Base-by-base conservation (phyloP, 2,113 vertebrate genomes). In the Pogona vitticeps region DNA sequence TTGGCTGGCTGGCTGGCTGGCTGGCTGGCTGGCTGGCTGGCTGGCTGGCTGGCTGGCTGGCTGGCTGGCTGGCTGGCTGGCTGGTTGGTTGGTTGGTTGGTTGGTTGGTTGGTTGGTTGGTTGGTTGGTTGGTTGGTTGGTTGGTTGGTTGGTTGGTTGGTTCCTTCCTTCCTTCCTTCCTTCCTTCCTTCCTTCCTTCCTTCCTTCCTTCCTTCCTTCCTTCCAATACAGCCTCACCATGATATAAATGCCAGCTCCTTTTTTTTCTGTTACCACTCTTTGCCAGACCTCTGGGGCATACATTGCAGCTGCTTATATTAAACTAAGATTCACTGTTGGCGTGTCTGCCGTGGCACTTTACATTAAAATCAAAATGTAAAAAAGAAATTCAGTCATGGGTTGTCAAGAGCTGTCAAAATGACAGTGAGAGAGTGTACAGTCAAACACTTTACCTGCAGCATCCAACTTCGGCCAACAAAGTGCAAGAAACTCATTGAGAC, bases 311-410 rank as follows among this genome's bases (percentile, higher is more conserved):
- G 2, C 75, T 82, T 89, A 85, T 46, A 88, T 18, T 82, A 75
- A 88, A 70, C 71, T 33, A 46, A 86, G 42, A 26, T 46, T 9
- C 67, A 65, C 17, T 6, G 63, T 36, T 31, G 78, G 70, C 36
- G 21, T 36, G 86, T 26, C 58, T 91, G 61, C 71, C 63, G 56
- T 89, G 80, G 75, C 72, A 58, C 68, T 83, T 67, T 42, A 75
- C 56, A 36, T 86, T 71, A 78, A 2, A 90, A 68, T 86, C 86
- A 88, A 87, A 89, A 89, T 71, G 88, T 76, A 76, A 89, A 90
- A n/a, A 91, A 89, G 61, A 86, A 88, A 90, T 84, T 76, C 88
- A 91, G 83, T 71, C 33, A 81, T 58, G 81, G 61, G 38, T 52
- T 89, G 75, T 76, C 52, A 85, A 89, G 58, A 90, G 78, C 71